These are phyloP conservation scores for Neomonachus schauinslandi DNA, from an alignment of 2,113 vertebrate species.

Conservation along the genomic window DNA sequence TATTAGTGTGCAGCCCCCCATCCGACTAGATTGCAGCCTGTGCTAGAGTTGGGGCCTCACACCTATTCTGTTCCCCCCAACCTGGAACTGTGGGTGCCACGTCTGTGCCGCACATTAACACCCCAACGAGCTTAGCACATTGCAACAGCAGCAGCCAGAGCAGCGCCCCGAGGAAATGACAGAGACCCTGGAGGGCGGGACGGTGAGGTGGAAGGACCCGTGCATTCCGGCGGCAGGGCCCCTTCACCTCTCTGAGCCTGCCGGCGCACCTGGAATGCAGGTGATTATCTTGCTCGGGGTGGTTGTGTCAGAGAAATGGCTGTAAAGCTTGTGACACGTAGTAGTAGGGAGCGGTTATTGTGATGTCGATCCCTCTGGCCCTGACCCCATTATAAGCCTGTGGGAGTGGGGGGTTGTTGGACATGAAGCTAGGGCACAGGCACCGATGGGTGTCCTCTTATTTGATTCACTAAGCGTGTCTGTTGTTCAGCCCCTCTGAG, in stretches of 20 bases:
- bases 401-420: neutral
- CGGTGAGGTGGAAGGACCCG: neutral
- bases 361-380: neutral
- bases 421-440: neutral
- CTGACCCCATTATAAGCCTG: neutral
- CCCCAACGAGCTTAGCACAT: neutral
- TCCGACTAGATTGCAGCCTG: neutral
- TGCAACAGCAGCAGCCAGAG: neutral
- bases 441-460: neutral
- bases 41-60: neutral
- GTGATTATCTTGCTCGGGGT: neutral
- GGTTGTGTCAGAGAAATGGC: neutral
- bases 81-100: neutral
- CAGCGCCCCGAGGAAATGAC: neutral
- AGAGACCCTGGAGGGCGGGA: rapidly evolving
- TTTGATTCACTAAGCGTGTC: neutral
- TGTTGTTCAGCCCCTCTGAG: neutral
- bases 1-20: neutral
- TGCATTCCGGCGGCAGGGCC: neutral
- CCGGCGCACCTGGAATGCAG: neutral
- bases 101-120: neutral
- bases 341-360: neutral
- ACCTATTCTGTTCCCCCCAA: too few species aligned
- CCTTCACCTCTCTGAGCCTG: neutral
- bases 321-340: neutral